A percentile compares a stretch with the other conserved stretches of the same genome.
These are phyloP conservation scores for Adelphocoris suturalis DNA, from an alignment of 2,888 invertebrate genomes.

Conservation along the genomic window DNA sequence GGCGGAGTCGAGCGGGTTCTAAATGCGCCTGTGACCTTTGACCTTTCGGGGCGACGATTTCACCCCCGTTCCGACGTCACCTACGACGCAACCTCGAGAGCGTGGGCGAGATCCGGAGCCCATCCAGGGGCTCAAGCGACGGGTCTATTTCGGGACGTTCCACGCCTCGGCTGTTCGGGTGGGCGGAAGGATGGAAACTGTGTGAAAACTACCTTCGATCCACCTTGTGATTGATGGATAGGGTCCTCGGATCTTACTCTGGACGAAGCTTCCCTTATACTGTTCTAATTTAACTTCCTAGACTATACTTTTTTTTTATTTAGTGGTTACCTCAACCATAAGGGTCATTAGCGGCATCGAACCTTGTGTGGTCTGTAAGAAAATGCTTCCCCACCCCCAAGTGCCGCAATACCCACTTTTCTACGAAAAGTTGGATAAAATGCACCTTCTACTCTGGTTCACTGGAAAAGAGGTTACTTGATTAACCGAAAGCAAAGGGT, in stretches of 20 bases:
- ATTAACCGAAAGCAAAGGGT: too few relatives aligned
- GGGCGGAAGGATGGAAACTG: background rate
- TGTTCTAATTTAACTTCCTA: too few relatives aligned
- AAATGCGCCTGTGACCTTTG: constrained; percentile 27
- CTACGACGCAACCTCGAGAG: background rate
- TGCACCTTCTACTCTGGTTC: too few relatives aligned
- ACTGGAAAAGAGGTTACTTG: too few relatives aligned
- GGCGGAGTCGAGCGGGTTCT: constrained; percentile 6
- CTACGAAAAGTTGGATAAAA: too few relatives aligned
- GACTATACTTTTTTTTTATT: too few relatives aligned
- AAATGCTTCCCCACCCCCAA: too few relatives aligned
- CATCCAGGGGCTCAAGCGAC: background rate
- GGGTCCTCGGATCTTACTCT: background rate
- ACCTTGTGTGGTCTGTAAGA: too few relatives aligned
- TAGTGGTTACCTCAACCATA: too few relatives aligned
- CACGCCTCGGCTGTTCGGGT: background rate
- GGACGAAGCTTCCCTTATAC: too few relatives aligned
- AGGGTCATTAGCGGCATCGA: too few relatives aligned
- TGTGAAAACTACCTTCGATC: background rate
- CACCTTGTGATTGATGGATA: background rate
- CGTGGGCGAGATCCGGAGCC: background rate
- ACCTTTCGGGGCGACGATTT: constrained; percentile 25
- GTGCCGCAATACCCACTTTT: too few relatives aligned
- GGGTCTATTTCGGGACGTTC: background rate
- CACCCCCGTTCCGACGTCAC: constrained; percentile 16